Conservation (phyloP, 2,113 vertebrate genomes). For the Eolophus roseicapilla region DNA sequence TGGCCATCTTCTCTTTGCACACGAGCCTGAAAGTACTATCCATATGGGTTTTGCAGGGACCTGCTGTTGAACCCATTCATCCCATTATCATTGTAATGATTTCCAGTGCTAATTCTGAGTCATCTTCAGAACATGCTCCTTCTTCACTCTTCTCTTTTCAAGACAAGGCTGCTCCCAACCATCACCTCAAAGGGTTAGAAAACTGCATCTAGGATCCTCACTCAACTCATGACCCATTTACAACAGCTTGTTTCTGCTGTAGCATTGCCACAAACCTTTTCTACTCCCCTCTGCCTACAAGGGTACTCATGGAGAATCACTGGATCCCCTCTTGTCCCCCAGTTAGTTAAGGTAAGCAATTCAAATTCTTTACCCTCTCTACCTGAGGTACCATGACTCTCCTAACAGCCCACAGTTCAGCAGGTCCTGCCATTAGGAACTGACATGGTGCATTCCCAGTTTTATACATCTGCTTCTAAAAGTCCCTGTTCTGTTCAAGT, state of each 20-base stretch:
- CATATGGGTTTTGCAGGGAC: neutral
- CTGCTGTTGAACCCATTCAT: neutral
- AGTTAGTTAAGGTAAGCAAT: neutral
- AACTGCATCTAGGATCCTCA: neutral
- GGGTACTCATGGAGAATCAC: neutral
- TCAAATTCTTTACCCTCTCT: neutral
- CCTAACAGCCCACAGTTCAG: neutral
- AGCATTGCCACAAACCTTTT: neutral
- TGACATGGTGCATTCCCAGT: neutral
- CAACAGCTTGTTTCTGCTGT: neutral
- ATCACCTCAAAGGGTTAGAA: neutral
- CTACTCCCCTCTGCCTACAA: neutral
- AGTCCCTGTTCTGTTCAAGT: neutral
- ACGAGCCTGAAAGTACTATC: neutral
- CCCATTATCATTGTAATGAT: neutral
- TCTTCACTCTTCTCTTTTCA: neutral
- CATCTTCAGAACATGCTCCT: neutral
- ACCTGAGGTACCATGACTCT: accelerated
- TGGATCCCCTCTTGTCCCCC: too few species aligned
- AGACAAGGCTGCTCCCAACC: neutral
- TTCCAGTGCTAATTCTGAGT: neutral
- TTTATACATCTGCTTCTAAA: neutral
- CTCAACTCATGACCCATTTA: neutral
- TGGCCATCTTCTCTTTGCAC: neutral
- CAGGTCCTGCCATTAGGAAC: neutral